Evolutionary conservation across 2,888 invertebrate genomes (phyloP), one percentile per base, ranked within the genome.

Genomic region (Phengaris alcon): DNA sequence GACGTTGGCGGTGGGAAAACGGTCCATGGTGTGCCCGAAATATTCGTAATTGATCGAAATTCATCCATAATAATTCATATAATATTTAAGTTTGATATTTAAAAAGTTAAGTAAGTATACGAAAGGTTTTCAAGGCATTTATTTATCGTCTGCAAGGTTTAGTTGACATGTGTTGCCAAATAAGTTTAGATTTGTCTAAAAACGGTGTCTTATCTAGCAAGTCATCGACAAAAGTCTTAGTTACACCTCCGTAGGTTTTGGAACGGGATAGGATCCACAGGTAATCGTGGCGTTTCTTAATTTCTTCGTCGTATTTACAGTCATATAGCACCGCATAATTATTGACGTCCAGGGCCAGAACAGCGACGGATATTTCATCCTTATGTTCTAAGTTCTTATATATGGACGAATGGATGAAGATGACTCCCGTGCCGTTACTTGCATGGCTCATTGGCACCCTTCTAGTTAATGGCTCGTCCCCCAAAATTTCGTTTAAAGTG

Each of bases 291-390:
- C 35, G 35, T 13, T 51, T 12, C 52, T 72, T 54, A 1, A 35
- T 72, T 13, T 44, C 72, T 35, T 54, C 72, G 52, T 72, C 72
- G 35, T 72, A 72, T 35, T 22, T 72, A 54, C 72, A 72, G 4
- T 72, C 54, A 13, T 72, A 72, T 12, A 72, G 3, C 35, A 72
- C 54, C 8, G 13, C 51, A 35, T 72, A 72, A 2, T 72, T 72
- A 7, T 72, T 54, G 22, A 52, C 22, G 72, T 72, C 54, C 35
- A 72, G 8, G 35, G 51, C 72, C 5, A 72, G 52, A 35, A 72
- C 13, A 8, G 72, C 12, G 3, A 72, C 52, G 6, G 72, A 8
- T 54, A 72, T 22, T 6, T 72, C 72, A 13, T 52, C 54, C 0
- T 22, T 22, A 12, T 72, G 22, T 12, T 52, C 52, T 35, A 70